Percentiles rank a stretch among this genome's conserved stretches.
Evolutionary conservation across 2,888 invertebrate genomes (phyloP).

Genomic region (Aphrophora alni): DNA sequence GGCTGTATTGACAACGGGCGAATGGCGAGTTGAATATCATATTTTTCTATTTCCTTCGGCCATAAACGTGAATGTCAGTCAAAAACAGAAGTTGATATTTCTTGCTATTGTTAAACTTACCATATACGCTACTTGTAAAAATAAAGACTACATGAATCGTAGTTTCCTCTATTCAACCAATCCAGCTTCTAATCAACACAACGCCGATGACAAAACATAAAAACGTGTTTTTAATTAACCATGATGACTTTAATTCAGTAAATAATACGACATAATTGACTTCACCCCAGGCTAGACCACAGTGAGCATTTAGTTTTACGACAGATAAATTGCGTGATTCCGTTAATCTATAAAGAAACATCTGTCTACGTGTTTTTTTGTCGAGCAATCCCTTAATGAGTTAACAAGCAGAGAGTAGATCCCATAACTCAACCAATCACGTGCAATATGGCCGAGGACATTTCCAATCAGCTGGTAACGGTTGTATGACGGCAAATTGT

Average conservation of each 20-base stretch:
- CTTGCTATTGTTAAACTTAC: no score
- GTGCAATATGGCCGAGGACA: not conserved
- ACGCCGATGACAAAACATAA: not conserved
- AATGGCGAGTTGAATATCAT: no score
- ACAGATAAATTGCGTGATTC: conserved; percentile 2
- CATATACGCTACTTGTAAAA: no score
- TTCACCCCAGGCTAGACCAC: not conserved
- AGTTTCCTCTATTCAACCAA: not conserved
- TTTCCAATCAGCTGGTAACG: conserved; percentile 31
- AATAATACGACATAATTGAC: not conserved
- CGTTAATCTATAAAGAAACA: not conserved
- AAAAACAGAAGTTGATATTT: no score
- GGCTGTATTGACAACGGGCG: no score
- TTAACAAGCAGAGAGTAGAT: conserved; percentile 39
- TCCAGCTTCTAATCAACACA: not conserved
- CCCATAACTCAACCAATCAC: conserved; percentile 35
- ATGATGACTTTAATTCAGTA: not conserved
- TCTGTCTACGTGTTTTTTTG: conserved; percentile 26
- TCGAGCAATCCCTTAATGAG: conserved; percentile 35
- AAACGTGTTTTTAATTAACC: not conserved
- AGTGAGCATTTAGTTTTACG: not conserved
- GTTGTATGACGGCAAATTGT: conserved; percentile 9
- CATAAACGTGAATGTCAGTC: no score
- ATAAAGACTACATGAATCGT: no score
- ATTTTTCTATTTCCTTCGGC: no score